Percentiles rank a stretch among this genome's conserved stretches.
Evolutionary conservation across 2,113 vertebrate genomes (phyloP).

Genomic region (Rattus norvegicus): GRCr8 NC_086027.1:78124001-78124500

Average conservation of each 20-base stretch:
- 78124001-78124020: background rate
- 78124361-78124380: constrained; percentile 50
- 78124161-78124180: background rate
- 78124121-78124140: background rate
- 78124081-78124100: constrained; percentile 10
- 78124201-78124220: constrained; percentile 52
- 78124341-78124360: constrained; percentile 38
- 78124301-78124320: background rate
- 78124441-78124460: constrained; percentile 46
- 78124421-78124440: constrained; percentile 50
- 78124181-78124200: constrained; percentile 52
- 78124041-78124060: background rate
- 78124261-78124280: constrained; percentile 49
- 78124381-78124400: constrained; percentile 45
- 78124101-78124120: background rate
- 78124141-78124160: background rate
- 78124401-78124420: background rate
- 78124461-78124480: constrained; percentile 55
- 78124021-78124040: background rate
- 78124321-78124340: constrained; percentile 37
- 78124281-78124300: constrained; percentile 40
- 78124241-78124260: constrained; percentile 61
- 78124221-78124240: constrained; percentile 45
- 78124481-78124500: constrained; percentile 55
- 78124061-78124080: constrained; percentile 28